These are phyloP conservation scores for Cladopsammia gracilis DNA, from an alignment of 64 coral and sea anemone species.

Conservation along the genomic window DNA sequence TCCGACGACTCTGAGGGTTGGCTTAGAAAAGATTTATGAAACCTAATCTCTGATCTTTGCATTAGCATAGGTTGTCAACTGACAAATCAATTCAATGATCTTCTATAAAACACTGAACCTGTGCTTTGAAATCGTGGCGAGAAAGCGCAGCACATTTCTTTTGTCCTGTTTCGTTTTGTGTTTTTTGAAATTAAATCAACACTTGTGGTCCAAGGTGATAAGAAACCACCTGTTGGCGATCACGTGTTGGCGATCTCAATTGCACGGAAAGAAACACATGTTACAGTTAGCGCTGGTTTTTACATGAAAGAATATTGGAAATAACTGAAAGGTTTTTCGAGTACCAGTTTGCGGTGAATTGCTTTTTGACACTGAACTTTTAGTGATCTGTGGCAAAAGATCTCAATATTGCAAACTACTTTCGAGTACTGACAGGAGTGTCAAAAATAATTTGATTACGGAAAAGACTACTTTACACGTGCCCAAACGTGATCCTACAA, in stretches of 20 bases:
- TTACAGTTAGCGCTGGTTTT: slow-evolving; percentile 1
- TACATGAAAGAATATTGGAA: not conserved
- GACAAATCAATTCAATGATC: slow-evolving; percentile 17
- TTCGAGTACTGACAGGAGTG: no score
- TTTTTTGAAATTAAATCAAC: slow-evolving; percentile 44
- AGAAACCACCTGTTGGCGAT: slow-evolving; percentile 28
- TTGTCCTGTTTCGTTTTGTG: slow-evolving; percentile 38
- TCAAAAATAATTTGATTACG: no score
- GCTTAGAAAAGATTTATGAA: not conserved
- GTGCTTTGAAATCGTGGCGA: not conserved
- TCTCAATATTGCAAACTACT: no score
- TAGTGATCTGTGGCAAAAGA: not conserved
- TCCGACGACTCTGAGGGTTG: no score
- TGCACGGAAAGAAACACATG: slow-evolving; percentile 30
- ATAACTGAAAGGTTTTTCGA: not conserved
- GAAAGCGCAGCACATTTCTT: not conserved
- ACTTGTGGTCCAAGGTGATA: slow-evolving; percentile 15
- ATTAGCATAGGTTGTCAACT: not conserved
- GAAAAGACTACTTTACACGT: no score
- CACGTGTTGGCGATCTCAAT: slow-evolving; percentile 5
- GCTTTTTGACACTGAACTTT: not conserved
- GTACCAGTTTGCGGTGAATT: not conserved
- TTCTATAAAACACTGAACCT: not conserved
- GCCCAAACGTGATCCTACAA: no score
- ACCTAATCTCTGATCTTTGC: not conserved